phyloP scores from a whole-genome alignment of 2,888 invertebrate genomes.

The Liopterus haemorrhoidalis region DNA sequence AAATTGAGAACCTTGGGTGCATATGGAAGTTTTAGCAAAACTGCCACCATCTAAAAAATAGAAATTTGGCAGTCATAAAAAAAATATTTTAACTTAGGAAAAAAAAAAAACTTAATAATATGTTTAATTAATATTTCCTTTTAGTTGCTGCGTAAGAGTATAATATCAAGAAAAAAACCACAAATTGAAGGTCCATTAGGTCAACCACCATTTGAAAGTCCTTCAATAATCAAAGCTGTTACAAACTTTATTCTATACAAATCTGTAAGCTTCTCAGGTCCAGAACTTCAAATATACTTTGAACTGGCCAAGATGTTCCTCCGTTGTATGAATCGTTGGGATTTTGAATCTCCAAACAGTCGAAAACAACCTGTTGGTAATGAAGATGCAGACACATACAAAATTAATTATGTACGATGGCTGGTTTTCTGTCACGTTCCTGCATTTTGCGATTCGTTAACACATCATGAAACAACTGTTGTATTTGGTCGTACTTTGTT shows the following conservation, averaged over 20 bases:
- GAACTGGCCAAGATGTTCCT: constrained; percentile 90
- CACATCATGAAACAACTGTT: constrained; percentile 82
- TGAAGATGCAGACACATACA: constrained; percentile 82
- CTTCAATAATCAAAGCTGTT: constrained; percentile 87
- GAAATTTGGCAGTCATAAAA: too few relatives aligned
- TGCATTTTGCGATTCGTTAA: constrained; percentile 87
- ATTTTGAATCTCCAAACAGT: constrained; percentile 84
- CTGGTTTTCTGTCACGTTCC: constrained; percentile 93
- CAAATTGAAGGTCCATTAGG: constrained; percentile 81
- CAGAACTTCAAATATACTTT: constrained; percentile 69
- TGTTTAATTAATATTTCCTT: neutral
- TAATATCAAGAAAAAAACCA: constrained; percentile 73
- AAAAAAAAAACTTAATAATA: too few relatives aligned
- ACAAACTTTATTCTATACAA: constrained; percentile 87
- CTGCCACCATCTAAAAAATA: too few relatives aligned
- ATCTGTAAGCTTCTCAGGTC: constrained; percentile 65
- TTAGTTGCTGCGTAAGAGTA: constrained; percentile 80
- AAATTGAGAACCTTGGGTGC: too few relatives aligned
- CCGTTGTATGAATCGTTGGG: constrained; percentile 91
- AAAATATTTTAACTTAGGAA: too few relatives aligned
- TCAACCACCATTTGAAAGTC: constrained; percentile 88
- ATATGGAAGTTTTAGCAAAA: too few relatives aligned
- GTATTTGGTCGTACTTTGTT: constrained; percentile 87
- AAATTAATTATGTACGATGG: constrained; percentile 88
- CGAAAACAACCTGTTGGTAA: constrained; percentile 66